phyloP scores from a whole-genome alignment of 2,888 invertebrate genomes.

The Metacarcinus magister region DNA sequence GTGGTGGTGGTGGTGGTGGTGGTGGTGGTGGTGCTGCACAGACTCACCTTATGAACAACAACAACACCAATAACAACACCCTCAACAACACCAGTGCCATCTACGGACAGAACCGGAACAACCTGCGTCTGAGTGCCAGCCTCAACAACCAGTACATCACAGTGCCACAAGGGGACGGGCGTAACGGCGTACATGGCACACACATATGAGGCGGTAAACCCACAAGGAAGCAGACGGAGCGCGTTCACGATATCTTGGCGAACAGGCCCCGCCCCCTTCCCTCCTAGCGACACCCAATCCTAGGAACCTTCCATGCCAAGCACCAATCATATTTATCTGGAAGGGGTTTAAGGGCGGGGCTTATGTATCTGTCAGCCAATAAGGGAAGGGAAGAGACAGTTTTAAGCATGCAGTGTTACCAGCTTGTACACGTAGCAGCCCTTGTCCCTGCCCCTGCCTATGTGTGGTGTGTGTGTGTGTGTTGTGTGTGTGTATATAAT shows the following conservation, averaged over 20 bases:
- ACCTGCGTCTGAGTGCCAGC: constrained; percentile 63
- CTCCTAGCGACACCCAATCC: not conserved
- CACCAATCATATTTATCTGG: not conserved
- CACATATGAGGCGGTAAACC: constrained; percentile 47
- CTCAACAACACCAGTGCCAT: constrained; percentile 59
- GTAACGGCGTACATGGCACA: constrained; percentile 69
- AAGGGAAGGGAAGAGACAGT: not conserved
- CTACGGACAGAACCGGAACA: constrained; percentile 67
- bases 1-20: not conserved
- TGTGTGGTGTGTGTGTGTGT: not conserved
- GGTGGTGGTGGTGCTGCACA: not conserved
- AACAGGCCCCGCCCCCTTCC: not conserved
- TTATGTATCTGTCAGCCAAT: not conserved
- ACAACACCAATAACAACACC: constrained; percentile 54
- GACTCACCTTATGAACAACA: constrained; percentile 62
- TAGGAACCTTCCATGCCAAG: not conserved
- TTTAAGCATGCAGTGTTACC: not conserved
- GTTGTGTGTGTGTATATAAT: not conserved
- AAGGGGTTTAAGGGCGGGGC: not conserved
- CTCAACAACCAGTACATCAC: constrained; percentile 76
- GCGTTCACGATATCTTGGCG: not conserved
- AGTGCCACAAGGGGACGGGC: constrained; percentile 67
- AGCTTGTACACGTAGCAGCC: not conserved
- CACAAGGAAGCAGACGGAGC: not conserved
- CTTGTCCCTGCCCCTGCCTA: not conserved